Conservation (phyloP, 1,140 invertebrate genomes). For the Tigriopus japonicus region DNA sequence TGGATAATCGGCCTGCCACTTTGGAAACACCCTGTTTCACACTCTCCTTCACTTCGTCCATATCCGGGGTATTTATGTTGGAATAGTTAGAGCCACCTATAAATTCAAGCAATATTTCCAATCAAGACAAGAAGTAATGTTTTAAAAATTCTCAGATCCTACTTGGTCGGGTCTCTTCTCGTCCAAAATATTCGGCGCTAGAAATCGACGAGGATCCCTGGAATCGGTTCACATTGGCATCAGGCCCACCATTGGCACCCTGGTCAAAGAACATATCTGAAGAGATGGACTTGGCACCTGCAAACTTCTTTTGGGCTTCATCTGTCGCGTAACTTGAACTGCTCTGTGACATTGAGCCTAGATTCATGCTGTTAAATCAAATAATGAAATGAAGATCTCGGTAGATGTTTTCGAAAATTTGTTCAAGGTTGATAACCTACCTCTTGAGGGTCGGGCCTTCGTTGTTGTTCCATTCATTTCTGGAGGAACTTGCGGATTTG, state of each 20-base stretch:
- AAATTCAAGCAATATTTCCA: neutral
- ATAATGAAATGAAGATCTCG: too few relatives aligned
- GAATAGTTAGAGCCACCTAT: neutral
- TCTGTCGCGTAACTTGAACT: too few relatives aligned
- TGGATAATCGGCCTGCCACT: conserved; percentile 82
- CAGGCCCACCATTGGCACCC: conserved; percentile 41
- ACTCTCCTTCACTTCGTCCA: conserved; percentile 90
- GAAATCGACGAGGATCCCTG: conserved; percentile 83
- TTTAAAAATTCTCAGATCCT: conserved; percentile 20
- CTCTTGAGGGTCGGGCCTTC: too few relatives aligned
- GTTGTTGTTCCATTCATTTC: too few relatives aligned
- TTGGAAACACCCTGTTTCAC: conserved; percentile 88
- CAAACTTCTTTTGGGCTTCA: conserved; percentile 54
- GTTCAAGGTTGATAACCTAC: too few relatives aligned
- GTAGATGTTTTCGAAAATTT: too few relatives aligned
- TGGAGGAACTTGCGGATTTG: too few relatives aligned
- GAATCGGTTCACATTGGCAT: conserved; percentile 49
- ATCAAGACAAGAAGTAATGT: neutral
- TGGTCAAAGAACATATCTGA: conserved; percentile 87
- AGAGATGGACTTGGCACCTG: conserved; percentile 87
- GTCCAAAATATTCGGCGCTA: conserved; percentile 85
- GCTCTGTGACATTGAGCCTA: too few relatives aligned
- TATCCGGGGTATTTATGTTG: conserved; percentile 40
- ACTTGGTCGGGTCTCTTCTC: conserved; percentile 26
- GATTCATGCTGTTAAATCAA: too few relatives aligned